Percentiles rank a stretch among this genome's conserved stretches.
Conservation (phyloP, 2,888 invertebrate genomes). For the Liposcelis brunnea region DNA sequence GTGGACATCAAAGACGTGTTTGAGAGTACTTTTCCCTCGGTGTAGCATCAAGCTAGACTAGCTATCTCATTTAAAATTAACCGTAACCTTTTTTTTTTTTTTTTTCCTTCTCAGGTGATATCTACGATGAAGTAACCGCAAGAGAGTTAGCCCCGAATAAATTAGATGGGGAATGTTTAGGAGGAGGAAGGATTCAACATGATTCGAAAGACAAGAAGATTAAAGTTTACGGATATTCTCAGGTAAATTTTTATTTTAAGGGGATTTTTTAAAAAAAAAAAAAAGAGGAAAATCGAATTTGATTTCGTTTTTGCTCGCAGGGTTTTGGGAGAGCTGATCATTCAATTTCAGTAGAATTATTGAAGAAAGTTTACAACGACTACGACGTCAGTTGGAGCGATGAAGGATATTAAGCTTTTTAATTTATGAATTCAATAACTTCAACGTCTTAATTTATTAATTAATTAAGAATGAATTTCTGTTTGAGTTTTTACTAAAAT, state of each 20-base stretch:
- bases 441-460: too few relatives aligned
- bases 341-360: slow-evolving; percentile 48
- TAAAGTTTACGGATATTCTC: slow-evolving; percentile 85
- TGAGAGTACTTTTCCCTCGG: not conserved
- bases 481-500: too few relatives aligned
- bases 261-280: not conserved
- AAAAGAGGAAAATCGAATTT: too few relatives aligned
- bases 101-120: slow-evolving; percentile 39
- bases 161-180: slow-evolving; percentile 52
- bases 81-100: slow-evolving; percentile 7
- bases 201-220: slow-evolving; percentile 57
- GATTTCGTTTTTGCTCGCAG: slow-evolving; percentile 27
- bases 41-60: not conserved
- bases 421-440: slow-evolving; percentile 10
- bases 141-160: slow-evolving; percentile 24
- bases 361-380: slow-evolving; percentile 53
- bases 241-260: slow-evolving; percentile 36
- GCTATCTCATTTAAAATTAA: not conserved
- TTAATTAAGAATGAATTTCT: too few relatives aligned
- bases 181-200: slow-evolving; percentile 85
- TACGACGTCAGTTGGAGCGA: slow-evolving; percentile 68
- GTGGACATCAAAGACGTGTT: not conserved
- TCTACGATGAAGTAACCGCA: slow-evolving; percentile 43
- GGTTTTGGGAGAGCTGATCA: slow-evolving; percentile 88
- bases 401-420: slow-evolving; percentile 52